phyloP scores from a whole-genome alignment of 2,888 invertebrate species.

The Thecocarcelia acutangulata region DNA sequence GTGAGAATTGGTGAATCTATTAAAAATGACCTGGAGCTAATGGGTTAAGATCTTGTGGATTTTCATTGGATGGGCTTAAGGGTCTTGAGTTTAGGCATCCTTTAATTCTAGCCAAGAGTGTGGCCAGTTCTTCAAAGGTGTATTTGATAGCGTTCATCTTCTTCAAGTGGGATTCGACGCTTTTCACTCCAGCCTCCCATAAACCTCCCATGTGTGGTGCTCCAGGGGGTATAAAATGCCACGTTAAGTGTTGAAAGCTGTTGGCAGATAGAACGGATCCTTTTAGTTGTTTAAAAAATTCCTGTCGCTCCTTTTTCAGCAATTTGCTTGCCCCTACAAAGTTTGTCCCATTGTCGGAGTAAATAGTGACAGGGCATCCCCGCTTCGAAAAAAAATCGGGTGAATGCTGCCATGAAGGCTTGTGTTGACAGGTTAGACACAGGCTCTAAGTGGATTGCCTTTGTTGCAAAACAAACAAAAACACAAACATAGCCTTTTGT shows the following conservation, averaged over 20 bases:
- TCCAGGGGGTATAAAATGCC: constrained; percentile 42
- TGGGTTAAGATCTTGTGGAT: no score
- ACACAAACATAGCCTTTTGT: no score
- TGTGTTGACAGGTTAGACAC: constrained; percentile 25
- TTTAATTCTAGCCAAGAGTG: no score
- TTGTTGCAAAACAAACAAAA: constrained; percentile 49
- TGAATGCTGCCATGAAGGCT: constrained; percentile 63
- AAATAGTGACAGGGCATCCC: no score
- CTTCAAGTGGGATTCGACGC: no score
- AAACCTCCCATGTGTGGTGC: no score
- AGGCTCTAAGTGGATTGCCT: constrained; percentile 36
- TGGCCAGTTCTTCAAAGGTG: no score
- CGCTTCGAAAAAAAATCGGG: constrained; percentile 39
- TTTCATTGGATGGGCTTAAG: no score
- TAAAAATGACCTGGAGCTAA: constrained; percentile 30
- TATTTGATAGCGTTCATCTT: no score
- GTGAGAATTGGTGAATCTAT: constrained; percentile 20
- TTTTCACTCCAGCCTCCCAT: no score
- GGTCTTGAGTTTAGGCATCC: no score
- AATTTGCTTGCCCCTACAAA: constrained; percentile 11
- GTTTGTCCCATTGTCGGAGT: constrained; percentile 40
- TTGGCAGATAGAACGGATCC: not conserved
- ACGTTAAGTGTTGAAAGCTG: constrained; percentile 17
- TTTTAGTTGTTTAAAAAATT: constrained; percentile 40
- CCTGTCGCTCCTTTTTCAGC: no score